These are phyloP conservation scores for Benitochromis conjunctus DNA, from an alignment of 2,113 vertebrate genomes.

Conservation along the genomic window DNA sequence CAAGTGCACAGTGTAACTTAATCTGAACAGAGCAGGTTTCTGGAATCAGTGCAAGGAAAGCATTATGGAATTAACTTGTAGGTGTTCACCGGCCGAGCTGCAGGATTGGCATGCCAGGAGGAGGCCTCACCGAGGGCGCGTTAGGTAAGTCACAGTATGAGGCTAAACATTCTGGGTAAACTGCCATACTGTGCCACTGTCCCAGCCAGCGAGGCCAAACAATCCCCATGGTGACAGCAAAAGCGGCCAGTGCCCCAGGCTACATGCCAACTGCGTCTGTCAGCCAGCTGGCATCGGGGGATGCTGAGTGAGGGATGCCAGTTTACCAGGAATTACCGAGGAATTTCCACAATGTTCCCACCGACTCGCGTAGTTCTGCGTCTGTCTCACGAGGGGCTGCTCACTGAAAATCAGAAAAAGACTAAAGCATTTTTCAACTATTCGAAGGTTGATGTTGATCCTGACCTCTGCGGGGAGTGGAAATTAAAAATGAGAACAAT, in stretches of 20 bases:
- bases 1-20: not conserved
- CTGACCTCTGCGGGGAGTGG: not conserved
- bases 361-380: not conserved
- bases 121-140: not conserved
- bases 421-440: not conserved
- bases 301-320: conserved; percentile 4
- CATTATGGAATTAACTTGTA: conserved; percentile 10
- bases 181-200: conserved; percentile 25
- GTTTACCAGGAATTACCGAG: conserved; percentile 5
- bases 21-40: conserved; percentile 26
- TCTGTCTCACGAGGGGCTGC: not conserved
- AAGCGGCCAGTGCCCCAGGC: conserved; percentile 32
- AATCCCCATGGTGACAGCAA: conserved; percentile 47
- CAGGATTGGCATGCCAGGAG: not conserved
- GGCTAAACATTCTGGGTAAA: conserved; percentile 26
- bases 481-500: not conserved
- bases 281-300: conserved; percentile 33
- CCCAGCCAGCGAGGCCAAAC: conserved; percentile 2
- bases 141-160: conserved; percentile 27
- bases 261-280: conserved; percentile 14
- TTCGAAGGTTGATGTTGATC: not conserved
- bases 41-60: conserved; percentile 8
- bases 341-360: conserved; percentile 49
- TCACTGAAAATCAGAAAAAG: not conserved
- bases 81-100: not conserved